Percentiles rank a stretch among this genome's conserved stretches.
Evolutionary conservation across 2,797 vertebrate genomes (phyloP).

Genomic region (Melopsittacus undulatus): DNA sequence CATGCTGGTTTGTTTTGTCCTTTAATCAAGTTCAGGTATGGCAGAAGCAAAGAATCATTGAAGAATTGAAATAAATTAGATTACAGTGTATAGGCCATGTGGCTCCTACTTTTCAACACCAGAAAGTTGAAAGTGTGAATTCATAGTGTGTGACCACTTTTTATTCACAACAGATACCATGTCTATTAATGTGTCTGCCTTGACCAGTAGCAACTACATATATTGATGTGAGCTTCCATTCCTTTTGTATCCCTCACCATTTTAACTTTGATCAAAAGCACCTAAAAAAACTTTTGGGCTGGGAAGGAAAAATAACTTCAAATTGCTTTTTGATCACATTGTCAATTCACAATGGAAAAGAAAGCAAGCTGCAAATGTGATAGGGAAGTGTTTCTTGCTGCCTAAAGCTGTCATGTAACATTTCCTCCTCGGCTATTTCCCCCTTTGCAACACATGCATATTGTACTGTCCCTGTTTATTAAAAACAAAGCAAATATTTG

Average conservation of each 20-base stretch:
- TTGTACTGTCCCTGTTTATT: not conserved
- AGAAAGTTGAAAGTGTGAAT: not conserved
- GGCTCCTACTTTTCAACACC: not conserved
- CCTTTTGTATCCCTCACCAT: not conserved
- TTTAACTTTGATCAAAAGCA: not conserved
- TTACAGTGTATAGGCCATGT: not conserved
- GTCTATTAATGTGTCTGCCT: not conserved
- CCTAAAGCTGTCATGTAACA: not conserved
- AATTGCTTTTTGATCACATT: not conserved
- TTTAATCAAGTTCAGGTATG: not conserved
- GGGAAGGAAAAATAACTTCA: not conserved
- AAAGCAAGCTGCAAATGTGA: not conserved
- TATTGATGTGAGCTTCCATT: rapidly evolving
- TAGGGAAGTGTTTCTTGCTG: not conserved
- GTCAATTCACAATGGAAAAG: not conserved
- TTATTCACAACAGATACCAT: rapidly evolving
- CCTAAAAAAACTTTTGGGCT: not conserved
- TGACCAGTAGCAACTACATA: not conserved
- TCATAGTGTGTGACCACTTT: not conserved
- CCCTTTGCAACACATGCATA: not conserved
- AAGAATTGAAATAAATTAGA: not conserved
- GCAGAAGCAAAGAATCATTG: not conserved
- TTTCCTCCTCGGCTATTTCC: not conserved
- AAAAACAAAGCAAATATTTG: not conserved
- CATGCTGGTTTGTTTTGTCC: not conserved